Base-by-base conservation (phyloP, 2,113 vertebrate species). In the Myrmecophaga tridactyla region DNA sequence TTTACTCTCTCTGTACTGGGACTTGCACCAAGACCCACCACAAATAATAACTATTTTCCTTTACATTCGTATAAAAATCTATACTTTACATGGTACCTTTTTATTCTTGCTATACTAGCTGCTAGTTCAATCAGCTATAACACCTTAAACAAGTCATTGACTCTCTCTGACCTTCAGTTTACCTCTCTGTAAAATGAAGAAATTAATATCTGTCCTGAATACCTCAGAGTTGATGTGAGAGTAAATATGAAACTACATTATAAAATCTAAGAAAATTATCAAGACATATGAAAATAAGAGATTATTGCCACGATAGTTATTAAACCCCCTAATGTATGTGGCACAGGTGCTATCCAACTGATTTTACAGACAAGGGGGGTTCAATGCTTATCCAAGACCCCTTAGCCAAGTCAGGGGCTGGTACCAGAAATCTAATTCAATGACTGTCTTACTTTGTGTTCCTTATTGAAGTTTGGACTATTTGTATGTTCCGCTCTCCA, bases 121-220 rank as follows among this genome's bases (percentile, higher is more conserved):
- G 87, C 41, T 89, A 78, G 23, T 23, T 86, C 75, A 65, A 69
- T 53, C 34, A 93, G 51, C 17, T 18, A 3, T 65, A 48, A 70
- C 25, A 36, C 43, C n/a, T 92, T 69, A 75, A 86, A 63, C 18
- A 85, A 86, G 36, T 72, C 89, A 62, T 9, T 58, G 73, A 92
- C 15, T 27, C 76, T 73, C 73, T 65, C 56, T 87, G 78, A 62
- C 14, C 8, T 46, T 87, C 18, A 62, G 60, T 76, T 94, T 87
- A 63, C 23, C 81, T 82, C 81, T 93, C 58, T 82, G 20, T 91
- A 92, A 86, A 84, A 90, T n/a, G 7, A 89, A 85, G 43, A 85
- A 60, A 87, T 78, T 60, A 76, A 62, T 65, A 81, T 72, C 82
- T 76, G 15, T 27, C 56, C 88, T 41, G n/a, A 92, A 62, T 86